Evolutionary conservation across 2,888 invertebrate species (phyloP).

Genomic region (Tenthredo scrophulariae): DNA sequence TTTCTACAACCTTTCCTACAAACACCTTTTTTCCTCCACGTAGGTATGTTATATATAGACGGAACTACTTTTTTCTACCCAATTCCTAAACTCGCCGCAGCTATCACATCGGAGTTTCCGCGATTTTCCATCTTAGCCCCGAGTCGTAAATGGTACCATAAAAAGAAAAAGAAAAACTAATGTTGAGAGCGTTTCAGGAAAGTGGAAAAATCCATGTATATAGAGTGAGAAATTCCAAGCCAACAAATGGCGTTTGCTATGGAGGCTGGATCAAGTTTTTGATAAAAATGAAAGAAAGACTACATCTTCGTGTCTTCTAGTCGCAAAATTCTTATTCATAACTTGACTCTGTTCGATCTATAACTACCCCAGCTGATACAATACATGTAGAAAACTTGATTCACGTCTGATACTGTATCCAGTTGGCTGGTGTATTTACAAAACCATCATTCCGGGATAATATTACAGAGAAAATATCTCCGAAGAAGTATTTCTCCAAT

Average conservation of each 20-base stretch:
- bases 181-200: not conserved
- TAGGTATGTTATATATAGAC: not conserved
- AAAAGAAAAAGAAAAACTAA: not conserved
- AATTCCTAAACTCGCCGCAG: not conserved
- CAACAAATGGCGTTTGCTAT: not conserved
- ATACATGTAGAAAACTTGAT: not conserved
- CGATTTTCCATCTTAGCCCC: not conserved
- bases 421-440: not conserved
- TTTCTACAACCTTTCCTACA: slow-evolving; percentile 19
- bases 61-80: not conserved
- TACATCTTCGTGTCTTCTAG: not conserved
- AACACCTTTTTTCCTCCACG: not conserved
- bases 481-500: not conserved
- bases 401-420: not conserved
- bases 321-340: not conserved
- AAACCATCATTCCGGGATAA: not conserved
- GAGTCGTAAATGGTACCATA: not conserved
- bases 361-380: not conserved
- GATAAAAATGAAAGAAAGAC: not conserved
- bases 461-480: not conserved
- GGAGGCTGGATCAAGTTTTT: not conserved
- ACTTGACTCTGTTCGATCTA: not conserved
- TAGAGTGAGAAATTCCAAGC: not conserved
- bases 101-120: not conserved
- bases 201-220: not conserved